phyloP scores from a whole-genome alignment of 2,113 vertebrate species.

The Myocastor coypus region DNA sequence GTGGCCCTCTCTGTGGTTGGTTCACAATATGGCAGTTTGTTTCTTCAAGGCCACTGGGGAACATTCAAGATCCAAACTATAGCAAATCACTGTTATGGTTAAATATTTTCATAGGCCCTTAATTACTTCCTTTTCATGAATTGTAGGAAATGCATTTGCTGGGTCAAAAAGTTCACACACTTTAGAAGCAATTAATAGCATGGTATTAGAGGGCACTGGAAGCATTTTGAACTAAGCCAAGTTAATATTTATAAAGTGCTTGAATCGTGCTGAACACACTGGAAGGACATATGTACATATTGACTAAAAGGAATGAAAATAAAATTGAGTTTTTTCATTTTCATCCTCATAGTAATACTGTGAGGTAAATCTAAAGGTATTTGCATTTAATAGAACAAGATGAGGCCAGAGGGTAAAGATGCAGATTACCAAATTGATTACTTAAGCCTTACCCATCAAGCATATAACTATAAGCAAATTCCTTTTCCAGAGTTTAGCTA shows the following conservation, averaged over 20 bases:
- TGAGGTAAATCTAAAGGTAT: not conserved
- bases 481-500: not conserved
- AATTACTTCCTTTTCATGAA: conserved; percentile 52
- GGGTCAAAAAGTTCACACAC: conserved; percentile 50
- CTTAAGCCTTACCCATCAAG: not conserved
- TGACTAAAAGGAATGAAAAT: conserved; percentile 2
- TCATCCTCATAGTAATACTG: not conserved
- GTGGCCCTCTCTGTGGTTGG: not conserved
- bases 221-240: conserved; percentile 7
- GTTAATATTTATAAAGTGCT: conserved; percentile 48
- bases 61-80: not conserved
- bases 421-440: conserved; percentile 30
- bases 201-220: not conserved
- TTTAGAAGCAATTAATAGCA: conserved; percentile 40
- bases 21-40: not conserved
- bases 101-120: conserved; percentile 43
- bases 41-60: not conserved
- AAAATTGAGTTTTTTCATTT: not conserved
- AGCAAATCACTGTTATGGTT: not conserved
- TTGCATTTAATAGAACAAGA: conserved; percentile 49
- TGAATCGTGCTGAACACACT: not conserved
- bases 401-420: not conserved
- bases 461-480: not conserved
- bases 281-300: not conserved
- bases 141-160: conserved; percentile 51